These are phyloP conservation scores for Catagonus wagneri DNA, from an alignment of 2,113 vertebrate genomes.

Conservation along the genomic window DNA sequence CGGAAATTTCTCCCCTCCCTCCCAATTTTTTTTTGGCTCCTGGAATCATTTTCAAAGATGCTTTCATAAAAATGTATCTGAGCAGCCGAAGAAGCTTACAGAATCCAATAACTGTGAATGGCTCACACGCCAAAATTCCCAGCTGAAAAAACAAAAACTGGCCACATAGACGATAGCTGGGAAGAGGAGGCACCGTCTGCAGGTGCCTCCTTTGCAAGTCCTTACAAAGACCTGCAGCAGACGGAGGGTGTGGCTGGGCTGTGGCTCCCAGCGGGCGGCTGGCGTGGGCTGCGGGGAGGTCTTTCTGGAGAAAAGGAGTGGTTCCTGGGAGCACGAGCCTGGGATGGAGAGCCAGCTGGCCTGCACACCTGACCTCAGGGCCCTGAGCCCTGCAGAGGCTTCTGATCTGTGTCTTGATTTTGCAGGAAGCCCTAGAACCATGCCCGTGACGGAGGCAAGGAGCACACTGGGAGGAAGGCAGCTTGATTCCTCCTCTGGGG, in stretches of 20 bases:
- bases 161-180: not conserved
- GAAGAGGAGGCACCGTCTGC: too few species aligned
- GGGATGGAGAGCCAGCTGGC: not conserved
- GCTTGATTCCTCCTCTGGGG: not conserved
- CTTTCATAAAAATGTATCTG: not conserved
- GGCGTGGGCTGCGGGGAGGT: not conserved
- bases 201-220: not conserved
- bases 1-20: not conserved
- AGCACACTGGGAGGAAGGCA: fast-evolving
- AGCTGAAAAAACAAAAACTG: not conserved
- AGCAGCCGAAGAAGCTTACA: not conserved
- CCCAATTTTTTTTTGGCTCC: not conserved
- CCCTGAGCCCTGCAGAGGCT: too few species aligned
- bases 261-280: not conserved
- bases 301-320: not conserved
- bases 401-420: not conserved
- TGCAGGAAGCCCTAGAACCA: not conserved
- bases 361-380: not conserved
- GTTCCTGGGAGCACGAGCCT: not conserved
- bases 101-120: not conserved
- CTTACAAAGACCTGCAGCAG: not conserved
- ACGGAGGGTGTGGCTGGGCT: not conserved
- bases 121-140: not conserved
- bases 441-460: fast-evolving
- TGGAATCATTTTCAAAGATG: not conserved